Conservation (phyloP, 2,797 vertebrate species). For the Aldrovandia affinis region DNA sequence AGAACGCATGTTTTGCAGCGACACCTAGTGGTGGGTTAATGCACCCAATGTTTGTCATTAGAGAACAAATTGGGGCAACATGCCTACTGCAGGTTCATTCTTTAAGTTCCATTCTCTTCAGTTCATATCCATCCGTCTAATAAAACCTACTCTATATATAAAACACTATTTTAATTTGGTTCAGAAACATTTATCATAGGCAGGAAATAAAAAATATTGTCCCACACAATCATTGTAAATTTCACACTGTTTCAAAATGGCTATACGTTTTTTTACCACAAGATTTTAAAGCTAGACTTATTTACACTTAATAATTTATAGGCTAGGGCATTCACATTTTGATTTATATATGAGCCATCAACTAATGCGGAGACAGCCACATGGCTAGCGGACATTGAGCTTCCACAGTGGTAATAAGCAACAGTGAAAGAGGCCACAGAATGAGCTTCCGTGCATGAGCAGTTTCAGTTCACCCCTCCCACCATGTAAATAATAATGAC, state of each 20-base stretch:
- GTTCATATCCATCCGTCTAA: background rate
- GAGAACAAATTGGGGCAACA: background rate
- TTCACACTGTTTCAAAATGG: background rate
- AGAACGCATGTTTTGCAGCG: slow-evolving; percentile 26
- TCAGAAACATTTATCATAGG: background rate
- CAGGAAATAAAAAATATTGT: background rate
- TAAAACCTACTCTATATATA: background rate
- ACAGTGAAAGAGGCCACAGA: background rate
- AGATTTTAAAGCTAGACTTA: background rate
- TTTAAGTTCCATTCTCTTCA: background rate
- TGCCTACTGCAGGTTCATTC: background rate
- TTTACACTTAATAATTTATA: background rate
- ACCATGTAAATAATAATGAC: slow-evolving; percentile 44
- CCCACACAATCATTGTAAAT: background rate
- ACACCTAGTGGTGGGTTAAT: slow-evolving; percentile 32
- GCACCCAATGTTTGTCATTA: background rate
- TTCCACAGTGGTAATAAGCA: too few relatives aligned
- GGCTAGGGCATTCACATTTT: background rate
- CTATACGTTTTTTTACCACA: background rate
- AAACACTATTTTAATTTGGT: background rate
- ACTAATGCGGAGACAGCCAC: background rate
- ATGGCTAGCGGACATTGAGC: background rate
- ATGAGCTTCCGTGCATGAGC: background rate
- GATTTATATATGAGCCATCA: background rate
- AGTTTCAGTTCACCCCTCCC: slow-evolving; percentile 33